These are phyloP conservation scores for Rhinolophus sinicus DNA, from an alignment of 2,113 vertebrate genomes.

Conservation along the genomic window DNA sequence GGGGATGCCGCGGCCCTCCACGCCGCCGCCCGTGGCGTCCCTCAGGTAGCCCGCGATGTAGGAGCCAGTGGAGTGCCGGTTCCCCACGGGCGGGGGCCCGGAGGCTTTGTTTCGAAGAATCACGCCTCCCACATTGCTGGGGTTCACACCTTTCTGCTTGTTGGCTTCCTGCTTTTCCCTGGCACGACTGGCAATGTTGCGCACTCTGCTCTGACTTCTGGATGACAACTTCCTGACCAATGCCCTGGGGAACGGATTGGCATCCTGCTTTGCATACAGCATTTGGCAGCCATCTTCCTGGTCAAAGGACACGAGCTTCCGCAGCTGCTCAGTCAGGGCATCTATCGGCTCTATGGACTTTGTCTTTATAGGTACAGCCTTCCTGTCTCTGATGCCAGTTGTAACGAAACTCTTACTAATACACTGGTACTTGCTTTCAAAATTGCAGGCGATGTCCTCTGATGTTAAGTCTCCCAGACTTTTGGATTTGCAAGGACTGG, in stretches of 20 bases:
- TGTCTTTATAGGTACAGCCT: slow-evolving; percentile 63
- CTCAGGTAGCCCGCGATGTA: slow-evolving; percentile 94
- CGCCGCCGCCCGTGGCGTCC: slow-evolving; percentile 63
- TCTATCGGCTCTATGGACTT: slow-evolving; percentile 86
- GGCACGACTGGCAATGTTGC: slow-evolving; percentile 96
- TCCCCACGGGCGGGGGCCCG: slow-evolving; percentile 80
- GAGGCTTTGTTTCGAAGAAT: slow-evolving; percentile 89
- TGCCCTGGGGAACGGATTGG: slow-evolving; percentile 85
- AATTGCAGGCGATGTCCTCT: slow-evolving; percentile 97
- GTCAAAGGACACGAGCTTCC: slow-evolving; percentile 92
- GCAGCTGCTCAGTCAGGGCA: slow-evolving; percentile 93
- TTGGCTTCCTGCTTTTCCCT: slow-evolving; percentile 93
- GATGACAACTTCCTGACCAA: slow-evolving; percentile 95
- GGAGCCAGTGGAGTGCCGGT: slow-evolving; percentile 96
- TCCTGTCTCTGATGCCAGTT: slow-evolving; percentile 87
- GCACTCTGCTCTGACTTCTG: slow-evolving; percentile 96
- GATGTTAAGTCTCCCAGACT: slow-evolving; percentile 97
- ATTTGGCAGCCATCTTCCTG: slow-evolving; percentile 85
- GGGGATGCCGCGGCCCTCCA: slow-evolving; percentile 90
- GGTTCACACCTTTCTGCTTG: slow-evolving; percentile 82
- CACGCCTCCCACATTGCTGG: slow-evolving; percentile 81
- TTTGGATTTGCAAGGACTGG: slow-evolving; percentile 95
- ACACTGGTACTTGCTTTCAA: slow-evolving; percentile 97
- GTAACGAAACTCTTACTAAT: slow-evolving; percentile 95
- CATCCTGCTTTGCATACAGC: slow-evolving; percentile 75